These are phyloP conservation scores for Oopsacas minuta DNA, from an alignment of 37 sponge, comb jelly and placozoan genomes.

Conservation along the genomic window DNA sequence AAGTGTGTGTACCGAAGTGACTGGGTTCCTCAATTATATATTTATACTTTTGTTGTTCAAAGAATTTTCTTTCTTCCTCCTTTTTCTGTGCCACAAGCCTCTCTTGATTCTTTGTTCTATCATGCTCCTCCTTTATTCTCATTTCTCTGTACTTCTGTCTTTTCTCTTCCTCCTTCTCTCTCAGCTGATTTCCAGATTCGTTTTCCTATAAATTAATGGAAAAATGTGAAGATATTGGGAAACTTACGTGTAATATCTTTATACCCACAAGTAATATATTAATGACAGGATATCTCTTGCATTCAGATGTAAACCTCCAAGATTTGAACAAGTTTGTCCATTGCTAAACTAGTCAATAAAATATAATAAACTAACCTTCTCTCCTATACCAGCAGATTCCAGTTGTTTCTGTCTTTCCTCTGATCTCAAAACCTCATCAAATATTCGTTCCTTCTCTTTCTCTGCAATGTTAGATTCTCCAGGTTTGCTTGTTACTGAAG, in stretches of 20 bases:
- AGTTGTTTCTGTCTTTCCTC: background rate
- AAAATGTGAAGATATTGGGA: too few relatives aligned
- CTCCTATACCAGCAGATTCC: background rate
- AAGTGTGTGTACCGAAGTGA: background rate
- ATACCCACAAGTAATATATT: too few relatives aligned
- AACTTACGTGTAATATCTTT: too few relatives aligned
- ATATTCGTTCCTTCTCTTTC: conserved; percentile 7
- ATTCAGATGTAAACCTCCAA: too few relatives aligned
- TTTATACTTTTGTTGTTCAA: background rate
- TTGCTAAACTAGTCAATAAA: too few relatives aligned
- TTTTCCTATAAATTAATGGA: background rate
- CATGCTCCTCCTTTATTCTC: background rate
- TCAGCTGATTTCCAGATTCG: background rate
- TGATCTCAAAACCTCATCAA: background rate
- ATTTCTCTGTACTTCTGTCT: conserved; percentile 2
- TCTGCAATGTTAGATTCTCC: background rate
- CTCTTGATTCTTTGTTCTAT: background rate
- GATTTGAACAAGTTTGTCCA: too few relatives aligned
- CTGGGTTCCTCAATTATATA: conserved; percentile 15
- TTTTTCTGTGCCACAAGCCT: background rate
- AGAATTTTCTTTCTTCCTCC: background rate
- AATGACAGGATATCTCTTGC: too few relatives aligned
- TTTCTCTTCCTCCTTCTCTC: background rate
- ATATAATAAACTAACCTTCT: background rate
- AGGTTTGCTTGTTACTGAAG: background rate